Conservation (phyloP, 2,888 invertebrate genomes). For the Andrena bucephala region DNA sequence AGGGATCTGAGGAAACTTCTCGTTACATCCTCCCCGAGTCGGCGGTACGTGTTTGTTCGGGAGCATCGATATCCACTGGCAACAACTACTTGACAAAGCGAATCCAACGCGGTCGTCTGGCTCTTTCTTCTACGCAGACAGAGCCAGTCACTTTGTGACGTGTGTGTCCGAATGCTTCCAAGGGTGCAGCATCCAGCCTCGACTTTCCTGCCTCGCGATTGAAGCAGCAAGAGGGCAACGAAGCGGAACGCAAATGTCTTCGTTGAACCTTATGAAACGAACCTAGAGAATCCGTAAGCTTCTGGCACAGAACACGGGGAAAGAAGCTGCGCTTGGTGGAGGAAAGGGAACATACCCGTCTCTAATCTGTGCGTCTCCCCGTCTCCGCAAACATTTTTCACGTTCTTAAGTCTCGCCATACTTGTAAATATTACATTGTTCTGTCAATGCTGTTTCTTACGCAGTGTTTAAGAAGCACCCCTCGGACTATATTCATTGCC, state of each 20-base stretch:
- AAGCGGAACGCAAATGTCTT: slow-evolving; percentile 69
- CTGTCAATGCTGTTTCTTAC: too few relatives aligned
- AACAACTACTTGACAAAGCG: slow-evolving; percentile 60
- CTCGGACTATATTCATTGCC: too few relatives aligned
- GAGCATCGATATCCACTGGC: slow-evolving; percentile 58
- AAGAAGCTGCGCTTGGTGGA: slow-evolving; percentile 7
- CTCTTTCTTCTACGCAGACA: slow-evolving; percentile 15
- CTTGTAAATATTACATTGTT: too few relatives aligned
- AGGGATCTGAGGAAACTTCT: slow-evolving; percentile 54
- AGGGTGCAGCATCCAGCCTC: slow-evolving; percentile 33
- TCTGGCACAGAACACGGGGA: neutral
- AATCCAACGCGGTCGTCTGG: slow-evolving; percentile 32
- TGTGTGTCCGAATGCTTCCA: slow-evolving; percentile 34
- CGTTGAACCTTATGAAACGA: slow-evolving; percentile 65
- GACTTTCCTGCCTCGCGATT: slow-evolving; percentile 48
- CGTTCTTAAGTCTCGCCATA: too few relatives aligned
- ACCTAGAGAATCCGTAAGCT: slow-evolving; percentile 37
- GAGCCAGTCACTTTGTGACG: slow-evolving; percentile 28
- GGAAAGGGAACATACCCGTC: neutral
- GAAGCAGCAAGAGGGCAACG: slow-evolving; percentile 62
- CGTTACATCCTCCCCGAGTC: slow-evolving; percentile 51
- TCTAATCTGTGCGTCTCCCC: too few relatives aligned
- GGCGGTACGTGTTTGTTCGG: slow-evolving; percentile 55
- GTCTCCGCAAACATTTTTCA: too few relatives aligned
- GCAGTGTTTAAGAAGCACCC: too few relatives aligned